Percentiles rank a stretch among this genome's conserved stretches.
phyloP scores from a whole-genome alignment of 2,797 vertebrate species.

The Labeo calbasu region DNA sequence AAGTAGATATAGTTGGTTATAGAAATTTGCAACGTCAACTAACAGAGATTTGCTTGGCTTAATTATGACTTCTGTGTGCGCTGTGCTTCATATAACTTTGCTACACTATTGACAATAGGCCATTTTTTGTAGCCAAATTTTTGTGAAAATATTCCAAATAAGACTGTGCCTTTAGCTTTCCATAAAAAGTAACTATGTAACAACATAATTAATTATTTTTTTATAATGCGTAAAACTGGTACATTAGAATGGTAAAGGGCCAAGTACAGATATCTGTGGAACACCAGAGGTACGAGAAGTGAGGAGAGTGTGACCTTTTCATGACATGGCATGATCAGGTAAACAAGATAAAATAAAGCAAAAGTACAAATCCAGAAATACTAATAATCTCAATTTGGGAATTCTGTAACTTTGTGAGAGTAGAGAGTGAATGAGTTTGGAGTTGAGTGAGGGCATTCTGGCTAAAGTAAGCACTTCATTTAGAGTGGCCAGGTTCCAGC shows the following conservation, averaged over 20 bases:
- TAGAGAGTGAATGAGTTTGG: not conserved
- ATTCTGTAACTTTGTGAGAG: not conserved
- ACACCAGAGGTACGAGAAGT: not conserved
- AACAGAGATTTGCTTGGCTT: not conserved
- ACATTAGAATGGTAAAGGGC: not conserved
- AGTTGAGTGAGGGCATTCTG: conserved; percentile 29
- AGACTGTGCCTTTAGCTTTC: not conserved
- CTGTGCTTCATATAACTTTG: no score
- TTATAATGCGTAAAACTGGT: not conserved
- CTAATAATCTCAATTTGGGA: not conserved
- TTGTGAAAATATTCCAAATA: not conserved
- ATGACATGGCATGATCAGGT: not conserved
- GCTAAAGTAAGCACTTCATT: conserved; percentile 28
- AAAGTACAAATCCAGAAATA: not conserved
- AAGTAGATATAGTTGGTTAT: not conserved
- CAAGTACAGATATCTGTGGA: not conserved
- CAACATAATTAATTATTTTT: not conserved
- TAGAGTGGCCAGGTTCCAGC: conserved; percentile 28
- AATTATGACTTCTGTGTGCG: not conserved
- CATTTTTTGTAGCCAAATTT: no score
- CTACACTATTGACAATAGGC: not conserved
- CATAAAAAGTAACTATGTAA: not conserved
- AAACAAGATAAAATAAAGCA: conserved; percentile 7
- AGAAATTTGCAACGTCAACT: not conserved
- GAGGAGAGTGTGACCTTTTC: not conserved